Conservation (phyloP, 1,140 invertebrate genomes). For the Neuroterus valhalla region DNA sequence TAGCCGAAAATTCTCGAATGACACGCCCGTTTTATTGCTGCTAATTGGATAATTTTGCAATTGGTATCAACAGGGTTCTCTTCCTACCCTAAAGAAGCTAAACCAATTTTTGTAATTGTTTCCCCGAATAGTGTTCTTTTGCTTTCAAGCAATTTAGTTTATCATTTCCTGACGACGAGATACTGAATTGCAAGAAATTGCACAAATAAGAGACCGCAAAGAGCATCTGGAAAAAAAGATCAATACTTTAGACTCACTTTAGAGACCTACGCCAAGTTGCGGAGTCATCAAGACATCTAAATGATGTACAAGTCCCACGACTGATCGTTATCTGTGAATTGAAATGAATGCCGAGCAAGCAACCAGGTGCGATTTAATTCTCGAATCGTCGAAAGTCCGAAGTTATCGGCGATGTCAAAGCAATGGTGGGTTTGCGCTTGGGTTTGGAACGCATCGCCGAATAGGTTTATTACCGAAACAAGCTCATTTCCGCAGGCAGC, state of each 20-base stretch:
- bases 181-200: background rate
- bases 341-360: constrained; percentile 11
- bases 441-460: constrained; percentile 11
- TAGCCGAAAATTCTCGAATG: constrained; percentile 6
- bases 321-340: constrained; percentile 26
- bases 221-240: constrained; percentile 7
- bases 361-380: constrained; percentile 25
- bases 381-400: constrained; percentile 2
- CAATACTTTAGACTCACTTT: constrained; percentile 12
- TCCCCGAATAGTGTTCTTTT: background rate
- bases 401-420: constrained; percentile 21
- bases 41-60: constrained; percentile 26
- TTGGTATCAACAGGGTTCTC: background rate
- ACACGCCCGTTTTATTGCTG: constrained; percentile 12
- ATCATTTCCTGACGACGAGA: background rate
- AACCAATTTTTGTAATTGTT: constrained; percentile 19
- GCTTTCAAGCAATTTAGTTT: no score
- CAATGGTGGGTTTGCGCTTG: background rate
- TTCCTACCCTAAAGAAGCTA: background rate
- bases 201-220: background rate
- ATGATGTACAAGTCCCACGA: constrained; percentile 28
- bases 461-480: constrained; percentile 11
- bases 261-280: constrained; percentile 13
- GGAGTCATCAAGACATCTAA: constrained; percentile 21
- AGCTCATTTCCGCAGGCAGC: constrained; percentile 22